Conservation (phyloP, 1,140 invertebrate genomes). For the Sipha flava region DNA sequence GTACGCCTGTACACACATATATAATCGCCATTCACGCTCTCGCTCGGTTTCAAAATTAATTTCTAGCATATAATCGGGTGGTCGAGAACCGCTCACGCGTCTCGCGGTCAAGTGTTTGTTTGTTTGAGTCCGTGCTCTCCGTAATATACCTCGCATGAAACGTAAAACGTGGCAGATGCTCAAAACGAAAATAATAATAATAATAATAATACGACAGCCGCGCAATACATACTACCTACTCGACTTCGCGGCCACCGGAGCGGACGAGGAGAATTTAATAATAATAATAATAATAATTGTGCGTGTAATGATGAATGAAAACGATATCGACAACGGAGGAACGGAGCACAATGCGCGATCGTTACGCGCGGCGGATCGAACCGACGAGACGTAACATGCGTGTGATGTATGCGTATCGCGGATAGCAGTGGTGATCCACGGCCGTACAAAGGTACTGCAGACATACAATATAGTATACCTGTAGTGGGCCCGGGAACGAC, state of each 20-base stretch:
- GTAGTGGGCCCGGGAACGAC: background rate
- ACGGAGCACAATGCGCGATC: background rate
- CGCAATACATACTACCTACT: background rate
- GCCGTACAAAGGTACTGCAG: background rate
- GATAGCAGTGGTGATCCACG: too few relatives aligned
- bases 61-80: background rate
- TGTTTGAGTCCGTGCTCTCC: background rate
- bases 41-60: background rate
- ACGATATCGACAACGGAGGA: background rate
- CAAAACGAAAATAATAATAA: background rate
- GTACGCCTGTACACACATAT: too few relatives aligned
- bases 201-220: background rate
- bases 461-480: background rate
- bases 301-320: constrained; percentile 26
- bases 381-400: too few relatives aligned
- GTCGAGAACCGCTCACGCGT: background rate
- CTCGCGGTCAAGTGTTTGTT: background rate
- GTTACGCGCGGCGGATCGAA: background rate
- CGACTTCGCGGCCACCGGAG: background rate
- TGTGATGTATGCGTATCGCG: too few relatives aligned
- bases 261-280: background rate
- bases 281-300: too few relatives aligned
- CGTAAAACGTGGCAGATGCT: constrained; percentile 3
- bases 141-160: background rate
- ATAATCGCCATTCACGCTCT: too few relatives aligned